Evolutionary conservation across 2,888 invertebrate genomes (phyloP).

Genomic region (Lasioglossum malachurum): DNA sequence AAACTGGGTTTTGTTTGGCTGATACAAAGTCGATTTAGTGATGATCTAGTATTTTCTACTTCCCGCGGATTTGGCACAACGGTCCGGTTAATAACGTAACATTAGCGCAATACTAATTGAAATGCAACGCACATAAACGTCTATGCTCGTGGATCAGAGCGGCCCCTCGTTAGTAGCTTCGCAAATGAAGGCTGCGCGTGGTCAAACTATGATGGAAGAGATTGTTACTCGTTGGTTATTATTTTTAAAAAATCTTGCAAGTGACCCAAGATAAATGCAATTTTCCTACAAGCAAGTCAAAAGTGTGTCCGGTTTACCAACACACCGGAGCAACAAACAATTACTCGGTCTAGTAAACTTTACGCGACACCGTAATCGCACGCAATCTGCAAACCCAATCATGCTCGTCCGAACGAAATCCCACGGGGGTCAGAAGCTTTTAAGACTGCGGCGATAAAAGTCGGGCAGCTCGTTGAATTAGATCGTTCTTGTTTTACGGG

Average conservation of each 20-base stretch:
- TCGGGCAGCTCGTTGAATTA: constrained; percentile 43
- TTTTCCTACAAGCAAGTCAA: background rate
- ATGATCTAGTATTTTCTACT: too few species aligned
- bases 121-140: background rate
- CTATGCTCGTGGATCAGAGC: background rate
- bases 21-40: background rate
- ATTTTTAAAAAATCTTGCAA: background rate
- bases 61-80: background rate
- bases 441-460: constrained; percentile 29
- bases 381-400: background rate
- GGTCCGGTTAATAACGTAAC: background rate
- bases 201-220: background rate
- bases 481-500: constrained; percentile 50
- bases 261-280: background rate
- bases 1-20: too few species aligned
- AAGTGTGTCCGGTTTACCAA: background rate
- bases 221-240: background rate
- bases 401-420: background rate
- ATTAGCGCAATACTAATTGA: background rate
- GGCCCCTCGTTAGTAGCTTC: background rate
- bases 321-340: background rate
- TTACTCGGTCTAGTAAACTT: background rate
- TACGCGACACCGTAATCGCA: background rate
- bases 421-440: constrained; percentile 1
- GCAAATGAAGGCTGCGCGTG: background rate